Evolutionary conservation across 1,140 invertebrate genomes (phyloP).

Genomic region (Pseudomyrmex cubaensis): DNA sequence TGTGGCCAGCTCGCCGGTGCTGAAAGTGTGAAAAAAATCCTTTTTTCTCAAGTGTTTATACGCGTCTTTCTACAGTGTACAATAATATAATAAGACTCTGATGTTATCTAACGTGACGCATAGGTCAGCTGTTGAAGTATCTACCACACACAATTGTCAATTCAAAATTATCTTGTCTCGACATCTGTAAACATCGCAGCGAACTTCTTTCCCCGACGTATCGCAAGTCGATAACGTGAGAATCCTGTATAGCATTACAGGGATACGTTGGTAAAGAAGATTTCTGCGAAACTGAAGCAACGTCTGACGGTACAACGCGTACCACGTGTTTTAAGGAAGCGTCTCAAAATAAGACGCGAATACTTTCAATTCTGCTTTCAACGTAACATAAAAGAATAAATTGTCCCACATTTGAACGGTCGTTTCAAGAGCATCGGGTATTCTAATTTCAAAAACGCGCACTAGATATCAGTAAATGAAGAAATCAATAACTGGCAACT

Average conservation of each 20-base stretch:
- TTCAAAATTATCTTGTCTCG: background rate
- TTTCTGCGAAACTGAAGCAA: constrained; percentile 2
- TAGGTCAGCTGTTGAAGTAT: too few relatives aligned
- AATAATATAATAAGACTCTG: background rate
- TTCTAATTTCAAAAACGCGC: constrained; percentile 25
- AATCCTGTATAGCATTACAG: background rate
- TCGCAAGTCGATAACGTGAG: background rate
- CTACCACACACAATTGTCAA: too few relatives aligned
- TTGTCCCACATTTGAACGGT: constrained; percentile 1
- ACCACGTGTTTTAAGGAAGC: background rate
- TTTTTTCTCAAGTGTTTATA: background rate
- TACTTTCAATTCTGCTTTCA: background rate
- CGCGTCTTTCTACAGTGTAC: background rate
- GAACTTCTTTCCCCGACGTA: background rate
- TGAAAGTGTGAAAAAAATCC: constrained; percentile 83
- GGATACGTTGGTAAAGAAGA: constrained; percentile 47
- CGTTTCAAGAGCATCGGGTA: background rate
- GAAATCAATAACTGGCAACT: constrained; percentile 44
- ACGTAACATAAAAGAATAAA: constrained; percentile 6
- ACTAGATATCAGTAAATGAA: constrained; percentile 36
- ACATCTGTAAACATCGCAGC: constrained; percentile 14
- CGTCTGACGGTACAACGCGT: background rate
- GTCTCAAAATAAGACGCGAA: background rate
- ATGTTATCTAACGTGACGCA: too few relatives aligned
- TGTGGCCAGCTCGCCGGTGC: constrained; percentile 91